phyloP scores from a whole-genome alignment of 1,140 invertebrate genomes.

The Trinorchestia longiramus region DNA sequence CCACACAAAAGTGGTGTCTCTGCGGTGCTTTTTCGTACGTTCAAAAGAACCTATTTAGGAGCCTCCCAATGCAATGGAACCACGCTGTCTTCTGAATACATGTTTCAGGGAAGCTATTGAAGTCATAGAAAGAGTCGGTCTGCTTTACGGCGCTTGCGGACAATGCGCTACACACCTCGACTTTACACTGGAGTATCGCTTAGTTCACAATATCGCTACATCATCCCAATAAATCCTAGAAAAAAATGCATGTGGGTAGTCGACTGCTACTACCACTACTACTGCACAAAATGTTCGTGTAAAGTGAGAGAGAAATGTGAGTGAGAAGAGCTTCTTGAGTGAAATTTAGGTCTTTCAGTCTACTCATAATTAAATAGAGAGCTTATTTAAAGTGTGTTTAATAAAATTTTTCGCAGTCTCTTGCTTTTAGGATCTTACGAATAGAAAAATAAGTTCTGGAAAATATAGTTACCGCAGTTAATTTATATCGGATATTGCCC shows the following conservation, averaged over 20 bases:
- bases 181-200: background rate
- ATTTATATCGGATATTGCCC: too few species aligned
- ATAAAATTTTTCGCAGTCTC: background rate
- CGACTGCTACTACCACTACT: background rate
- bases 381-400: background rate
- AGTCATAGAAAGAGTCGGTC: background rate
- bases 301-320: background rate
- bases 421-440: background rate
- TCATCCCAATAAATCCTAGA: background rate
- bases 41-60: conserved; percentile 51
- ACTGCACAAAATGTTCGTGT: background rate
- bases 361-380: background rate
- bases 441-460: background rate
- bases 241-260: background rate
- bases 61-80: background rate
- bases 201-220: background rate
- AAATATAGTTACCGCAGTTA: background rate
- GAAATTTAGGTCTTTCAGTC: background rate
- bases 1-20: conserved; percentile 16
- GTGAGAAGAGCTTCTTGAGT: background rate
- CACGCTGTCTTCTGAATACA: background rate
- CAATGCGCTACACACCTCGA: conserved; percentile 6
- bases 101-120: background rate
- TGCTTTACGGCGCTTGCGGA: conserved; percentile 9
- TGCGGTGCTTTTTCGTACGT: background rate